Evolutionary conservation across 2,113 vertebrate species (phyloP), one percentile per base, ranked within the genome.

Genomic region (Engraulis encrasicolus): DNA sequence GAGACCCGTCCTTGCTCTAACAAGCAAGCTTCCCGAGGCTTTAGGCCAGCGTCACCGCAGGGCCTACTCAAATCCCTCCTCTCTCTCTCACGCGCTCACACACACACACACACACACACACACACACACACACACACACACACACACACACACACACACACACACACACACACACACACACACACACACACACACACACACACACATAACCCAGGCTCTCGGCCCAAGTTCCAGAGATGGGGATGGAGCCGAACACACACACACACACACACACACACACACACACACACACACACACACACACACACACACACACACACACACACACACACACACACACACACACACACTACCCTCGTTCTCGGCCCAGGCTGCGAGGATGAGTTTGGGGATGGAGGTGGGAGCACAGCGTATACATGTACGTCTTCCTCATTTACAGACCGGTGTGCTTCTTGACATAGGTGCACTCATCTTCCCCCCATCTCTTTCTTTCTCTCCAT

Each of bases 21-120:
- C 97, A 98, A 99, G 98, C 97, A 91, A n/a, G 96, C 96, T 93
- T 93, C 90, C 92, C 95, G 91, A 90, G 87, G 91, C 91, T 91
- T 92, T 91, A 90, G 88, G 91, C 15, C 89, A 20, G 93, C 91
- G 93, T 93, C 95, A 95, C 94, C 92, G 90, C 91, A 88, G 94
- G 87, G 93, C 82, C 88, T 90, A 94, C 92, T 87, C 93, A 96
- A 96, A 96, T 96, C 95, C 91, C 93, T 94, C 94, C 92, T 92
- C 93, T 90, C 94, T 91, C 81, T 92, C 40, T 45, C 40, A 45
- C 40, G 9, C 3, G 4, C 3, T 9, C 3, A 3, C 3, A 45
- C 40, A 45, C 88, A 89, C 86, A 92, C 93, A 45, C 78, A n/a
- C 15, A 38, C 9, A 31, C 71, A 48, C 40, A 45, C n/a, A n/a